phyloP scores from a whole-genome alignment of 2,888 invertebrate genomes.

The Metacarcinus magister region DNA sequence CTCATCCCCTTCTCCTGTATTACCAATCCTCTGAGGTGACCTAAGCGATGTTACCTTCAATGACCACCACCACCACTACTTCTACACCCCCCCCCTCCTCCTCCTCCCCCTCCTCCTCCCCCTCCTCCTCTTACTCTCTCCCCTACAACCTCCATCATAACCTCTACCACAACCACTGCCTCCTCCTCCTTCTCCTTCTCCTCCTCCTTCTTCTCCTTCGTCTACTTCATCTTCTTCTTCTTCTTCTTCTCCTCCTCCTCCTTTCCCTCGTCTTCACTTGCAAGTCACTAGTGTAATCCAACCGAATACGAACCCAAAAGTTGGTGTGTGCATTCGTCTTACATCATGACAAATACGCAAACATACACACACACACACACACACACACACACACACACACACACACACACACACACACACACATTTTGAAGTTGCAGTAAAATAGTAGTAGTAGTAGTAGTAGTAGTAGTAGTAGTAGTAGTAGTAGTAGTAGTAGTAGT shows the following conservation, averaged over 20 bases:
- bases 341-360: not conserved
- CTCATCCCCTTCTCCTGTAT: not conserved
- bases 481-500: not conserved
- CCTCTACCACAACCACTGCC: not conserved
- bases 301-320: not conserved
- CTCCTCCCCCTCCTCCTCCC: not conserved
- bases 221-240: not conserved
- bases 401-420: not conserved
- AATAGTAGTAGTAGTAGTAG: not conserved
- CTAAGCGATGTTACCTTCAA: not conserved
- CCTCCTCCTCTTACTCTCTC: not conserved
- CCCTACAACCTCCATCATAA: not conserved
- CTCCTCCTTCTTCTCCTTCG: not conserved
- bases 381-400: slow-evolving; percentile 14
- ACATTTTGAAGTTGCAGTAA: too few species aligned
- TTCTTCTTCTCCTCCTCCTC: not conserved
- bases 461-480: not conserved
- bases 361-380: not conserved
- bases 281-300: not conserved
- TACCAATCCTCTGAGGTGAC: not conserved
- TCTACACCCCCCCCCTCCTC: not conserved
- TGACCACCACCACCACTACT: not conserved
- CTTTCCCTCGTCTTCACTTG: not conserved
- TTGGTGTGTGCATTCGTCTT: not conserved
- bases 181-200: not conserved